Percentiles rank a stretch among this genome's conserved stretches.
Evolutionary conservation across 2,113 vertebrate genomes (phyloP).

Genomic region (Cricetomys ansorgei): DNA sequence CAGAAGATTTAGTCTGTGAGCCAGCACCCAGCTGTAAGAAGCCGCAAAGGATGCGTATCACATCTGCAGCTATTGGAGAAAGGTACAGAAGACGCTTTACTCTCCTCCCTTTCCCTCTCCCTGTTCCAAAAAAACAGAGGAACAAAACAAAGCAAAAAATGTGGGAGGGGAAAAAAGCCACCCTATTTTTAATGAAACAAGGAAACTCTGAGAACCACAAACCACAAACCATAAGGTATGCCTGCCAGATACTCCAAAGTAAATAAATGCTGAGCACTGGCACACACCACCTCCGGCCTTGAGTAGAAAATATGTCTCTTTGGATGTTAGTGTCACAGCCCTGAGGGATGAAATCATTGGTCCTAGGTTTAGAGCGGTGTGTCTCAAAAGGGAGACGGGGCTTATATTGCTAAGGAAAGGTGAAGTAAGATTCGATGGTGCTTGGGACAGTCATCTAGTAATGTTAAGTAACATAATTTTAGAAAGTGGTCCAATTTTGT

Average conservation of each 20-base stretch:
- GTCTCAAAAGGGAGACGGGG: neutral
- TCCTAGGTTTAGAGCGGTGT: neutral
- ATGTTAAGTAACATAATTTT: neutral
- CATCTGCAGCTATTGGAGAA: neutral
- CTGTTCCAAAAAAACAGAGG: neutral
- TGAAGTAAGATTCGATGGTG: neutral
- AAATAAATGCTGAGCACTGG: neutral
- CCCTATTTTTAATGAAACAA: constrained; percentile 67
- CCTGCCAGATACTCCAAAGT: constrained; percentile 35
- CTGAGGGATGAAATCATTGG: neutral
- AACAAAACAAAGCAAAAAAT: constrained; percentile 54
- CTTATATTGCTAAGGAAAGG: neutral
- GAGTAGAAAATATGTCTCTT: neutral
- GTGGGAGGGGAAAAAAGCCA: neutral
- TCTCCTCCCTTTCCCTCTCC: neutral
- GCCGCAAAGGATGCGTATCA: neutral
- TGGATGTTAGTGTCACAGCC: neutral
- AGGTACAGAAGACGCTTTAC: neutral
- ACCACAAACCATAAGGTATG: constrained; percentile 56
- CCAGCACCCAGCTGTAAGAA: neutral
- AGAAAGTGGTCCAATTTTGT: neutral
- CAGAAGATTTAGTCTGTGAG: neutral
- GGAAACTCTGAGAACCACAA: constrained; percentile 63
- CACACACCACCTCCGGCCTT: neutral
- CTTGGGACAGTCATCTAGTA: neutral